A percentile compares a stretch with the other conserved stretches of the same genome.
phyloP scores from a whole-genome alignment of 2,113 vertebrate genomes.

The Morone saxatilis region DNA sequence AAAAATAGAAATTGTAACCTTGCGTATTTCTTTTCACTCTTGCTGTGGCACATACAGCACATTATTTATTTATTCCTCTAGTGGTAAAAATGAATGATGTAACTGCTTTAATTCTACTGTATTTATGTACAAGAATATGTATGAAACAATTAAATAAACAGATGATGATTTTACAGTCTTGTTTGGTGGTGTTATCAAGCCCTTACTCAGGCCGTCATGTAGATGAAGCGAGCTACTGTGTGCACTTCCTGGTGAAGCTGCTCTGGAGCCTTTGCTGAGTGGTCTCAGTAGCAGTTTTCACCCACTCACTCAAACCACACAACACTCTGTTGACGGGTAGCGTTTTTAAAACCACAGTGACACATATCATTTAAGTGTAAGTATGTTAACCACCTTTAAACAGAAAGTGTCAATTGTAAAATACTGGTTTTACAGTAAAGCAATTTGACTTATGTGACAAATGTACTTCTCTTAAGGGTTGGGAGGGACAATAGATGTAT shows the following conservation, averaged over 20 bases:
- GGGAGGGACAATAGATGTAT: neutral
- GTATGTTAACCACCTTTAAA: neutral
- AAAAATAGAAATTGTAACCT: neutral
- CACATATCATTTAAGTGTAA: neutral
- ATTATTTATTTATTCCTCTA: conserved; percentile 50
- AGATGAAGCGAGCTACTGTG: neutral
- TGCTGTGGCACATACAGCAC: conserved; percentile 14
- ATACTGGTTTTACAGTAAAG: neutral
- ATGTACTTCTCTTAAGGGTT: no score
- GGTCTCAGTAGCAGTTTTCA: conserved; percentile 47
- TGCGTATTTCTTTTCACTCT: neutral
- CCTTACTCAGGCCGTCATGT: neutral
- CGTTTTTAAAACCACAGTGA: neutral
- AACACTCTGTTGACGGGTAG: neutral
- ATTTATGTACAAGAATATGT: conserved; percentile 21
- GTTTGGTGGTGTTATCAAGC: conserved; percentile 2
- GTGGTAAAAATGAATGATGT: neutral
- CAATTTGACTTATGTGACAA: neutral
- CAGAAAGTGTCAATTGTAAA: neutral
- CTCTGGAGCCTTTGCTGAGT: neutral
- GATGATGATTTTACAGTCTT: neutral
- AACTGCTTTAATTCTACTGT: neutral
- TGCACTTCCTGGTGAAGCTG: conserved; percentile 22
- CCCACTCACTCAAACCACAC: conserved; percentile 34
- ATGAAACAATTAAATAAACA: conserved; percentile 38